Percentiles rank a stretch among this genome's conserved stretches.
These are phyloP conservation scores for Microtus ochrogaster DNA, from an alignment of 2,113 vertebrate species.

Conservation along the genomic window DNA sequence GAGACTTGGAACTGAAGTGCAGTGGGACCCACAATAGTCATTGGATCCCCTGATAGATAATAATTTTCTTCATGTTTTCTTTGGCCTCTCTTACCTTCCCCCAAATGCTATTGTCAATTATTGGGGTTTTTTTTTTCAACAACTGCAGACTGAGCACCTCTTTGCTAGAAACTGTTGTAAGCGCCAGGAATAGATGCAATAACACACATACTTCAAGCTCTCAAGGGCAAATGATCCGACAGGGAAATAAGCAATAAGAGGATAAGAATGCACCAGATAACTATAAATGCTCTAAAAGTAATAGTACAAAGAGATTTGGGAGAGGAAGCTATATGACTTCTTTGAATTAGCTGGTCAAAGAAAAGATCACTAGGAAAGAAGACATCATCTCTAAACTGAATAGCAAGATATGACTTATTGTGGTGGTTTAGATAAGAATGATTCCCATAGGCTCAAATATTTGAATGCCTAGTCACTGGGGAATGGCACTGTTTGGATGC, in stretches of 20 bases:
- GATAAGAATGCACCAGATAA: background rate
- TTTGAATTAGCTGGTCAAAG: background rate
- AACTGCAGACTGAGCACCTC: background rate
- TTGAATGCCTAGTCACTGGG: background rate
- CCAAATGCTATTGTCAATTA: background rate
- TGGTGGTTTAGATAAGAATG: background rate
- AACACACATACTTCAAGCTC: background rate
- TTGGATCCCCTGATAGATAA: background rate
- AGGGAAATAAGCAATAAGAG: background rate
- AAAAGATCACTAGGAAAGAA: background rate
- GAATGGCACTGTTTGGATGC: background rate
- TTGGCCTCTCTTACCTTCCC: background rate
- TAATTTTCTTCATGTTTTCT: background rate
- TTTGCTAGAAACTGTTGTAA: background rate
- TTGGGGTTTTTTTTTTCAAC: background rate
- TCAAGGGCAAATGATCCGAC: background rate
- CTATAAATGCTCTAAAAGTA: background rate
- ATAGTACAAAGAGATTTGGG: background rate
- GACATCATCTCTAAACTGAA: background rate
- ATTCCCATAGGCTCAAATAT: background rate
- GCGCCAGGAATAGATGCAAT: background rate
- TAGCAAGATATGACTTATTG: background rate
- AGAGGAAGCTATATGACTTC: background rate
- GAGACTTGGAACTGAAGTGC: background rate
- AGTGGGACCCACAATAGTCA: background rate